Evolutionary conservation across 2,797 vertebrate genomes (phyloP), one percentile per base, ranked within the genome.

Genomic region (Orientallactaga sibirica): DNA sequence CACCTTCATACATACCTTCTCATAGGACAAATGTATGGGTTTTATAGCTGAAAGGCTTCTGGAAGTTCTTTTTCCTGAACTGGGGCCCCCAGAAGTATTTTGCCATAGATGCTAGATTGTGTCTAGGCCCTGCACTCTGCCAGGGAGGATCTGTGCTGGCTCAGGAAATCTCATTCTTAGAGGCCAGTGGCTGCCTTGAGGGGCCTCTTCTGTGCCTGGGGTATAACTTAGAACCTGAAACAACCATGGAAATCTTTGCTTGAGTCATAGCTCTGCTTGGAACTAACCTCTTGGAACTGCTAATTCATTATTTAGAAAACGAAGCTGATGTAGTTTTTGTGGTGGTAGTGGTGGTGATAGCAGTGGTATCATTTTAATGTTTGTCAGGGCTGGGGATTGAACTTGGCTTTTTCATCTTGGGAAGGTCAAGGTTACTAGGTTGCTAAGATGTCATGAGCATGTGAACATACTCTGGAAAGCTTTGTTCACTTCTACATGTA

Each of bases 301-400:
- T 86, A 0, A 68, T 61, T n/a, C 70, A 55, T 86, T 86, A 27
- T 75, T 93, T 94, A 41, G 71, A 64, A 70, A 83, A 85, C 66
- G 74, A 95, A 93, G 52, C 67, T 24, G 25, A 27, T 83, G 20
- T 7, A 41, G 41, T 64, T 86, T 91, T 86, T 58, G 55, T 58
- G 55, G 27, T 67, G 25, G 25, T 85, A 55, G 37, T 67, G 73
- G 6, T 43, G 64, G 80, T 83, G 75, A 16, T 37, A 18, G 55
- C 16, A 14, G 12, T 71, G n/a, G 62, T 67, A 14, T 48, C 48
- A 48, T 33, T 19, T 33, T 19, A 84, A 15, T 55, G 87, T 92
- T 88, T 86, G 71, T 7, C 43, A 88, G n/a, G n/a, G 62, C 33
- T 70, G 33, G 27, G 52, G 14, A 15, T 70, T 19, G 18, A 67